Percentiles rank a stretch among this genome's conserved stretches.
Conservation (phyloP, 2,113 vertebrate species). For the Acrocephalus kingi region DNA sequence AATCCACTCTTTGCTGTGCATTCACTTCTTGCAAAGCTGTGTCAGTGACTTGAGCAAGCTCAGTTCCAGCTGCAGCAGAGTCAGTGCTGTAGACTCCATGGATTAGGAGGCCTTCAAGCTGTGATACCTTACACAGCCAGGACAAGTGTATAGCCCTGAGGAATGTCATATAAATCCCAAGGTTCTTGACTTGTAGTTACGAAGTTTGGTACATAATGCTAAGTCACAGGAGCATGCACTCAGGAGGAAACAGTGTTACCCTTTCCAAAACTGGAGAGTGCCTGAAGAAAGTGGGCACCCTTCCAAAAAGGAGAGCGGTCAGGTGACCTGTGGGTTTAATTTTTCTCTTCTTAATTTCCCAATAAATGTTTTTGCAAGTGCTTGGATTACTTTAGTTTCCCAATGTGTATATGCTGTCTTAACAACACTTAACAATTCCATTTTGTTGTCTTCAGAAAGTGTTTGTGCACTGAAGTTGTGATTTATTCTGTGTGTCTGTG, state of each 20-base stretch:
- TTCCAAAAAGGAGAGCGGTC: not conserved
- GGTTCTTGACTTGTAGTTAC: not conserved
- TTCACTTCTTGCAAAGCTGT: not conserved
- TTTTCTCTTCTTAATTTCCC: not conserved
- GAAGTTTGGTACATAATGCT: not conserved
- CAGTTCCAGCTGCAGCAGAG: not conserved
- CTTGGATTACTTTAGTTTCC: not conserved
- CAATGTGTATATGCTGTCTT: not conserved
- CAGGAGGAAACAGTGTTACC: not conserved
- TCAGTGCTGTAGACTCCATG: not conserved
- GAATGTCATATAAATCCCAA: not conserved
- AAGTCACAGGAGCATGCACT: rapidly evolving
- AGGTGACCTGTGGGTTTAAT: not conserved
- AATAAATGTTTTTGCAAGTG: not conserved
- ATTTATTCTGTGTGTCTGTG: not conserved
- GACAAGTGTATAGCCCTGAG: not conserved
- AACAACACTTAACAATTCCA: not conserved
- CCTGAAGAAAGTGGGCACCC: not conserved
- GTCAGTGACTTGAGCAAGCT: not conserved
- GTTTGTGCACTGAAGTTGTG: not conserved
- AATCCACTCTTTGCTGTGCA: not conserved
- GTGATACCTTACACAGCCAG: not conserved
- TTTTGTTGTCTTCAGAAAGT: not conserved
- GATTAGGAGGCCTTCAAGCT: not conserved
- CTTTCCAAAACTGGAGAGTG: not conserved